Evolutionary conservation across 2,113 vertebrate genomes (phyloP), one percentile per base, ranked within the genome.

Genomic region (Australoheros scitulus): DNA sequence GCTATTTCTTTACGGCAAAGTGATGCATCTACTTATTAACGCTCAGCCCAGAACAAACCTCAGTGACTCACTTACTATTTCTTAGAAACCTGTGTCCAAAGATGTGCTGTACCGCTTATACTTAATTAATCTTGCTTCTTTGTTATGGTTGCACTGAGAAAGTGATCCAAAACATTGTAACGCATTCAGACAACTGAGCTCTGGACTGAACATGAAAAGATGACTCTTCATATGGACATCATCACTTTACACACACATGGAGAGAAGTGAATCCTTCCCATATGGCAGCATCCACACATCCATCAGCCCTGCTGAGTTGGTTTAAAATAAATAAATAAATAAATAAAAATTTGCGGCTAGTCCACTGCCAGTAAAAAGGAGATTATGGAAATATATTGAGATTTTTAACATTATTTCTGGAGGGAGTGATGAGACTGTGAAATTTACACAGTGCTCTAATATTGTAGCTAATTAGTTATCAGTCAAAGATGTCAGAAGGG

Each of bases 281-380:
- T 87, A 88, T 89, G 85, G 90, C 78, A 43, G 57, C 26, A 36
- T 85, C 84, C 75, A 85, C 88, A 84, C 82, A 84, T 88, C 89
- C 68, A 15, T 74, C 84, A 85, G 65, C 63, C 83, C 85, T 79
- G 85, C 89, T 87, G 84, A 2, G 15, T 26, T 55, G 68, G 38
- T 76, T 79, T 52, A 3, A 81, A 80, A 84, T 78, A 83, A 77
- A n/a, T 6, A 32, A 32, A n/a, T 6, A 32, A 32, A 32, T 7
- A 34, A 7, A 6, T 34, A 4, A 29, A 1, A 0, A 38, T 56
- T 82, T 85, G 57, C 7, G 2, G 56, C 56, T 22, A 58, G 55
- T 77, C 72, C 1, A 1, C 76, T 80, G 81, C 76, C 83, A 89
- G 72, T 77, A 60, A 88, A 78, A 79, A 34, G 59, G 50, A 81